Evolutionary conservation across 1,140 invertebrate species (phyloP).

Genomic region (Adoxophyes honmai): DNA sequence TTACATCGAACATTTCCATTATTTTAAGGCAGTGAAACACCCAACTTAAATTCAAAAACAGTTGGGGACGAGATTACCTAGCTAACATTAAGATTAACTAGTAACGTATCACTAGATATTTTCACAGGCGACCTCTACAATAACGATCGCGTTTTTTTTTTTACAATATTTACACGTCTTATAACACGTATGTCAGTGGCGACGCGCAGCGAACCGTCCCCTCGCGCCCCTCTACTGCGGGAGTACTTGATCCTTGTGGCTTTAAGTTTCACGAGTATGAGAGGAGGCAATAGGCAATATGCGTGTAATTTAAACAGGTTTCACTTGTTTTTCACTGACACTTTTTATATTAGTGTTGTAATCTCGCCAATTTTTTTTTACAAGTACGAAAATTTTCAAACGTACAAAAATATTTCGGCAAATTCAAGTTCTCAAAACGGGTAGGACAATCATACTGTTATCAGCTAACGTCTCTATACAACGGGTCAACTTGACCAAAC

Average conservation of each 20-base stretch:
- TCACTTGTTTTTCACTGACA: too few relatives aligned
- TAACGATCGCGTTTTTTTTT: conserved; percentile 66
- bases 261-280: neutral
- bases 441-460: too few relatives aligned
- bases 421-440: too few relatives aligned
- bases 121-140: conserved; percentile 70
- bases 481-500: too few relatives aligned
- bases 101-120: conserved; percentile 73
- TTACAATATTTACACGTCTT: conserved; percentile 76
- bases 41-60: conserved; percentile 73
- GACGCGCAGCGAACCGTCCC: conserved; percentile 1
- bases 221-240: neutral
- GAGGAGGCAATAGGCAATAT: too few relatives aligned
- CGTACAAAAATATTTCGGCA: too few relatives aligned
- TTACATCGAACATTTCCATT: conserved; percentile 64
- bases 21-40: conserved; percentile 76
- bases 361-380: too few relatives aligned
- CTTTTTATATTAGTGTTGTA: too few relatives aligned
- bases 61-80: conserved; percentile 75
- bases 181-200: conserved; percentile 52
- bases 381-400: too few relatives aligned
- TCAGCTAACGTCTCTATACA: too few relatives aligned
- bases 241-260: neutral
- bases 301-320: too few relatives aligned
- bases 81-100: conserved; percentile 74